A percentile compares a stretch with the other conserved stretches of the same genome.
Conservation (phyloP, 1,140 invertebrate genomes). For the Acromyrmex heyeri region DNA sequence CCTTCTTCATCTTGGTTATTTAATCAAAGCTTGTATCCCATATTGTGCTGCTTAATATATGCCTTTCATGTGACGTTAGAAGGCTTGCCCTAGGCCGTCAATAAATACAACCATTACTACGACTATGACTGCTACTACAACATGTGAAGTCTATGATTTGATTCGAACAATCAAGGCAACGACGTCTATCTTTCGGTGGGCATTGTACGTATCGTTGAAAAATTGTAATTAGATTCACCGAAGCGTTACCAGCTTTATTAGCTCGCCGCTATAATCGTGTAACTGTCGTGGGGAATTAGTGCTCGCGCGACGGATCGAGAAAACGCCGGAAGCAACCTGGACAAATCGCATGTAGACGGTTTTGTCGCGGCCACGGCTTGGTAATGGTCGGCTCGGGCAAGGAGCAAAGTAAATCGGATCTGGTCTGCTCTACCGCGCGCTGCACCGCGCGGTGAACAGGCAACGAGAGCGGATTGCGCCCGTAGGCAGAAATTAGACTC, state of each 20-base stretch:
- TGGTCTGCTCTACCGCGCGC: constrained; percentile 46
- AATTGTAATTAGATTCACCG: constrained; percentile 54
- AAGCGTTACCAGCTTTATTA: constrained; percentile 41
- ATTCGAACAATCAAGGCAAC: constrained; percentile 27
- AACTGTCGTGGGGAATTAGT: constrained; percentile 50
- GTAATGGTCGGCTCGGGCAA: constrained; percentile 55
- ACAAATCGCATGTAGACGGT: constrained; percentile 59
- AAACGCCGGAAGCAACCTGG: constrained; percentile 60
- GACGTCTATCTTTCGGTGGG: constrained; percentile 13
- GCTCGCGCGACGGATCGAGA: constrained; percentile 37
- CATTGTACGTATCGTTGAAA: constrained; percentile 30
- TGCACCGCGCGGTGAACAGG: constrained; percentile 27
- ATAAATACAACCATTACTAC: constrained; percentile 45
- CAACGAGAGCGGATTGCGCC: constrained; percentile 77
- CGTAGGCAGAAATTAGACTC: constrained; percentile 80
- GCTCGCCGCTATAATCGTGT: constrained; percentile 54
- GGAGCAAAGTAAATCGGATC: constrained; percentile 71
- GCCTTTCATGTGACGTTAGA: constrained; percentile 41
- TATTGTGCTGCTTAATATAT: constrained; percentile 44
- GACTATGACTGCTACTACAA: background rate
- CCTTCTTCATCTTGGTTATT: constrained; percentile 20
- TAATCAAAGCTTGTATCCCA: constrained; percentile 41
- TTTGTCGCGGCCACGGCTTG: constrained; percentile 49
- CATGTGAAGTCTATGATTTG: background rate
- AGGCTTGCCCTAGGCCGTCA: constrained; percentile 41